Evolutionary conservation across 2,888 invertebrate genomes (phyloP), one percentile per base, ranked within the genome.

Genomic region (Ceraclea dissimilis): DNA sequence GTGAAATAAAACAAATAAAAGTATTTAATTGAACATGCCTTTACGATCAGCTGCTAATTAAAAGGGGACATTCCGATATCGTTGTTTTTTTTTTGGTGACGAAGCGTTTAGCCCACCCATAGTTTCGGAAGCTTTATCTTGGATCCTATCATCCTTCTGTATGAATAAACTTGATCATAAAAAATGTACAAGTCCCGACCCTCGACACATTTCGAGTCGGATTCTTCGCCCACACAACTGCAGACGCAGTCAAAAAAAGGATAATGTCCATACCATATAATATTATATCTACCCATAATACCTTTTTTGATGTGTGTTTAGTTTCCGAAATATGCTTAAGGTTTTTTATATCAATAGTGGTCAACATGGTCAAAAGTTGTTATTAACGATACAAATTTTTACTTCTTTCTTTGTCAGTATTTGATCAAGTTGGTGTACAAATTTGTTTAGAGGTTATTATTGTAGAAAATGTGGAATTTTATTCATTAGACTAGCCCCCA

Each of bases 41-140:
- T 6, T 47, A 20, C 2, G 47, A 20, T 20, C 47, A 47, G 47
- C 47, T 19, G 47, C 39, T 39, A 39, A 47, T 18, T 47, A 47
- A 47, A 47, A 39, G 18, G 18, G 11, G 19, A 47, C 18, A 47
- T 47, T 47, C 47, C 47, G 20, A 47, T 47, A 47, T 47, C 19
- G 47, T 44, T 51, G 6, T 31, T 6, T 31, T 31, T 31, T 11
- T 39, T 39, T 39, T 39, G 39, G 54, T 43, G 51, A 53, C 49
- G 26, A 31, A 13, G 51, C n/a, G 50, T 26, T 21, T 22, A 39
- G 58, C 49, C 58, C 58, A 58, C 58, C 58, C 58, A 56, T 55
- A 18, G 49, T 44, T 44, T 34, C 52, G 49, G 55, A 49, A 51
- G 52, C 58, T 44, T 21, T 58, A 54, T 54, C 52, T 20, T 10